Conservation (phyloP, 2,797 vertebrate species). For the Clarias laeviceps region DNA sequence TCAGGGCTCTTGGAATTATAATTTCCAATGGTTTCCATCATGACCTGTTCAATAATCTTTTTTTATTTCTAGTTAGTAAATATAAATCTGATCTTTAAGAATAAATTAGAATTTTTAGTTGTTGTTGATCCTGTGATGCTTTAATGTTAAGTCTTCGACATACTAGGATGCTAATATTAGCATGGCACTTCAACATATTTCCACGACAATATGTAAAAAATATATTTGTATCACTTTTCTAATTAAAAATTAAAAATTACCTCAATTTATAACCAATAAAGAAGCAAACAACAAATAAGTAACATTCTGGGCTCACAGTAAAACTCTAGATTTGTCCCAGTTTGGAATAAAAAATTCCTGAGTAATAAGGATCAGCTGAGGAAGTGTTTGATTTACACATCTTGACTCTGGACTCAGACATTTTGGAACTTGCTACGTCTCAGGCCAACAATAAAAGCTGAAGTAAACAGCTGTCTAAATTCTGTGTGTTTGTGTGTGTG, state of each 20-base stretch:
- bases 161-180: not conserved
- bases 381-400: constrained; percentile 2
- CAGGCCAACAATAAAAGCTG: not conserved
- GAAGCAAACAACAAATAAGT: not conserved
- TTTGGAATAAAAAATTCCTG: not conserved
- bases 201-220: not conserved
- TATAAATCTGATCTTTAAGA: not conserved
- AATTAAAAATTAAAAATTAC: not conserved
- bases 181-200: not conserved
- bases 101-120: not conserved
- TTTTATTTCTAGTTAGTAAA: not conserved
- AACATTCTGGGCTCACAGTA: not conserved
- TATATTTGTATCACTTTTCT: not conserved
- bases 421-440: constrained; percentile 14
- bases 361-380: constrained; percentile 16
- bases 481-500: constrained; percentile 10
- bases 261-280: not conserved
- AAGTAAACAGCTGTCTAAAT: constrained; percentile 18
- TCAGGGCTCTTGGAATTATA: not conserved
- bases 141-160: not conserved
- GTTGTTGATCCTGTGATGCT: not conserved
- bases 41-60: not conserved
- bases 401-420: not conserved
- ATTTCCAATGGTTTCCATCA: not conserved
- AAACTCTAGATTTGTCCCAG: not conserved